These are phyloP conservation scores for Vesta saturnalis DNA, from an alignment of 2,888 invertebrate genomes.

Conservation along the genomic window DNA sequence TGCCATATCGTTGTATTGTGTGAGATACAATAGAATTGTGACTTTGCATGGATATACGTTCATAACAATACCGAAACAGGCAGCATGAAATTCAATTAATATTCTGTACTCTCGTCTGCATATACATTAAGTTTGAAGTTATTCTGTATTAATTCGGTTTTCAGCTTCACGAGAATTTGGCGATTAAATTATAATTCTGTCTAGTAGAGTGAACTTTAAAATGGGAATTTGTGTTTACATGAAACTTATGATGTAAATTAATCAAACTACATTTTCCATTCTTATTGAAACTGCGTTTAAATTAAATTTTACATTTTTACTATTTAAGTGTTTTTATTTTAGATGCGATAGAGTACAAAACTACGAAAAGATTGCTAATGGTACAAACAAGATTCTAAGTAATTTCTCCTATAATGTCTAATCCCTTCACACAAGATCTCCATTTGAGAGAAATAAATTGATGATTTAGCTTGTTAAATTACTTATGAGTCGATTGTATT, in stretches of 20 bases:
- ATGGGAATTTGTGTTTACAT: constrained; percentile 16
- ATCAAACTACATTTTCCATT: constrained; percentile 4
- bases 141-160: constrained; percentile 52
- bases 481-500: too few species aligned
- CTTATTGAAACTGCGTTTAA: background rate
- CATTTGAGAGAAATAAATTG: too few species aligned
- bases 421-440: too few species aligned
- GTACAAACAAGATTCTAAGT: too few species aligned
- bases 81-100: constrained; percentile 57
- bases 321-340: too few species aligned
- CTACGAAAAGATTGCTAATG: too few species aligned
- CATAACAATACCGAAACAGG: constrained; percentile 54
- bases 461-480: too few species aligned
- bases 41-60: constrained; percentile 60
- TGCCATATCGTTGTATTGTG: constrained; percentile 55
- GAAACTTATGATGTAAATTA: constrained; percentile 22
- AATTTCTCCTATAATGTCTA: too few species aligned
- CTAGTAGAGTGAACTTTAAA: constrained; percentile 28
- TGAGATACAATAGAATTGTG: constrained; percentile 59
- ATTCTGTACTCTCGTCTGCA: constrained; percentile 52
- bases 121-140: constrained; percentile 56
- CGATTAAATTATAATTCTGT: constrained; percentile 38
- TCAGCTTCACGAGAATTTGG: constrained; percentile 36
- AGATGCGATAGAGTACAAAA: too few species aligned
- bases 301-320: background rate